phyloP scores from a whole-genome alignment of 2,888 invertebrate species.

The Thelaira solivaga region DNA sequence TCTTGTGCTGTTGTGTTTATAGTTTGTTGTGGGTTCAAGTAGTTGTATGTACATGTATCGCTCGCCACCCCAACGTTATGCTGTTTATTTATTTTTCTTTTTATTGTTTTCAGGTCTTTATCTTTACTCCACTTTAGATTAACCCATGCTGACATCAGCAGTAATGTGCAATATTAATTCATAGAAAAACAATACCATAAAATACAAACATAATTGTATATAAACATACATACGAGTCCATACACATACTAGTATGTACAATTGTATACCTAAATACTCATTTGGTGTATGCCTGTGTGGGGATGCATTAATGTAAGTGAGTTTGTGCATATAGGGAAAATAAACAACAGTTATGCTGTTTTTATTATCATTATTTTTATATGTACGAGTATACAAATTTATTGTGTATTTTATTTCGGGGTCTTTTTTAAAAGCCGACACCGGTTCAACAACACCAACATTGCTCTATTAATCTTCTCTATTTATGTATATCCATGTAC shows the following conservation, averaged over 20 bases:
- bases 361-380: background rate
- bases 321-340: background rate
- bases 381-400: background rate
- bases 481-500: slow-evolving; percentile 39
- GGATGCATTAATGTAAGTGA: background rate
- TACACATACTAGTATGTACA: background rate
- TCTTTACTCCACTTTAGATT: slow-evolving; percentile 53
- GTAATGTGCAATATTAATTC: slow-evolving; percentile 53
- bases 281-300: background rate
- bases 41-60: slow-evolving; percentile 1
- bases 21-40: background rate
- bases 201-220: background rate
- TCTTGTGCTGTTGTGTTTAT: slow-evolving; percentile 2
- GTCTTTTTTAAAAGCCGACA: slow-evolving; percentile 59
- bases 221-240: background rate
- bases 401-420: slow-evolving; percentile 46
- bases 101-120: slow-evolving; percentile 28
- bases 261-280: background rate
- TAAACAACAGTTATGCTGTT: slow-evolving; percentile 22
- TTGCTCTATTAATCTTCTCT: slow-evolving; percentile 46
- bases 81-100: slow-evolving; percentile 7
- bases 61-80: slow-evolving; percentile 46
- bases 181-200: slow-evolving; percentile 51
- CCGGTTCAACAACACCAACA: slow-evolving; percentile 65
- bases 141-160: slow-evolving; percentile 60